Conservation (phyloP, 1,140 invertebrate species). For the Drosophila biarmipes region DNA sequence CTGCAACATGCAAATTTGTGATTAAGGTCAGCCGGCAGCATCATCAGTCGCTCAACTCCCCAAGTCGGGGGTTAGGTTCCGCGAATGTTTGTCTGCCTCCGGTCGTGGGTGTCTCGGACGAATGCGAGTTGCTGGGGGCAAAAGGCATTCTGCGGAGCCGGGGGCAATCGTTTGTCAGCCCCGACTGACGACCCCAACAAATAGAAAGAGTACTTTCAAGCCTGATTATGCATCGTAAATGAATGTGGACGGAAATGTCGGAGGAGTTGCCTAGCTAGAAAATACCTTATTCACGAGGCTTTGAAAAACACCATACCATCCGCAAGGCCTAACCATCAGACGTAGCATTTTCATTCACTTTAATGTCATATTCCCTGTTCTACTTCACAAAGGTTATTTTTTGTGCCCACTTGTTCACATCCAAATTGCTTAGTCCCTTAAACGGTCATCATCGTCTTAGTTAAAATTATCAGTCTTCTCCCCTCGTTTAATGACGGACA, state of each 20-base stretch:
- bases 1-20: constrained; percentile 78
- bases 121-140: constrained; percentile 14
- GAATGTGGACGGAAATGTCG: not conserved
- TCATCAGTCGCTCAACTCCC: constrained; percentile 56
- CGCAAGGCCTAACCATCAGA: not conserved
- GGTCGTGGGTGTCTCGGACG: constrained; percentile 31
- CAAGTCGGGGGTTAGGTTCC: constrained; percentile 37
- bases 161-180: constrained; percentile 14
- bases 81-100: constrained; percentile 25
- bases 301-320: not conserved
- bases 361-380: not conserved
- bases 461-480: no score
- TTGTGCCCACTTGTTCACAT: not conserved
- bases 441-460: no score
- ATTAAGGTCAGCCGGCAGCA: constrained; percentile 73
- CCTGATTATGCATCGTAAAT: constrained; percentile 3
- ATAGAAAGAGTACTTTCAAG: constrained; percentile 1
- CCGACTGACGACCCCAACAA: not conserved
- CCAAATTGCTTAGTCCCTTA: not conserved
- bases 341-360: not conserved
- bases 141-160: constrained; percentile 8
- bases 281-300: no score
- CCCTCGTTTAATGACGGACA: not conserved
- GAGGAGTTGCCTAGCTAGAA: no score
- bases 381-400: not conserved